Evolutionary conservation across 2,888 invertebrate species (phyloP).

Genomic region (Brassicogethes aeneus): DNA sequence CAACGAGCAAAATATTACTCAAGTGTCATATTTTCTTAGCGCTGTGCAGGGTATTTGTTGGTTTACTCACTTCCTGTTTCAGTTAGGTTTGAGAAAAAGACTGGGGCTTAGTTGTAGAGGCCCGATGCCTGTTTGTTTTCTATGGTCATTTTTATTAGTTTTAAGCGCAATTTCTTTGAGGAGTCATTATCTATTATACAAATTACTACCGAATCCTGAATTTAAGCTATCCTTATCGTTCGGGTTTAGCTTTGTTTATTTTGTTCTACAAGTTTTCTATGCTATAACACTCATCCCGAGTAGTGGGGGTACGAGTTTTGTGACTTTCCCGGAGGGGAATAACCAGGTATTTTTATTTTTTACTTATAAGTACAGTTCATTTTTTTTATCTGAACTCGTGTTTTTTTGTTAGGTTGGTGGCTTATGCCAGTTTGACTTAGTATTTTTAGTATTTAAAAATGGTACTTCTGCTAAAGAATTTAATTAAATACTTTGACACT

Average conservation of each 20-base stretch:
- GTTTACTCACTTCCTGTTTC: conserved; percentile 72
- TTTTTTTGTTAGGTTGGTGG: no score
- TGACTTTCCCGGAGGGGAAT: conserved; percentile 25
- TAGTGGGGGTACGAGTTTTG: conserved; percentile 43
- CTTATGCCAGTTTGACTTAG: no score
- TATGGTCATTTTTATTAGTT: conserved; percentile 61
- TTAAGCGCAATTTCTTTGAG: conserved; percentile 61
- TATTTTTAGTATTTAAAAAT: no score
- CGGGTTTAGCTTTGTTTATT: conserved; percentile 52
- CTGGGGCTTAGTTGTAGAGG: conserved; percentile 64
- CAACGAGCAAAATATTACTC: conserved; percentile 43
- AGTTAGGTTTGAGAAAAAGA: conserved; percentile 56
- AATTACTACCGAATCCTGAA: conserved; percentile 26
- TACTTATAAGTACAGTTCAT: no score
- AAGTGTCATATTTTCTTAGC: conserved; percentile 62
- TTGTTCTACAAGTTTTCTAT: conserved; percentile 60
- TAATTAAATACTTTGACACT: no score
- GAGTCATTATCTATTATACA: conserved; percentile 48
- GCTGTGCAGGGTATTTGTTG: conserved; percentile 68
- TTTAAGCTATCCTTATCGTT: conserved; percentile 40
- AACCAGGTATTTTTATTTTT: conserved; percentile 26
- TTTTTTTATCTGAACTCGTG: no score
- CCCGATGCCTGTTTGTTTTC: conserved; percentile 55
- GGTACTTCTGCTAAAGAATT: no score
- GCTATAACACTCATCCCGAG: conserved; percentile 62